phyloP scores from a whole-genome alignment of 1,140 invertebrate genomes.

The Adoxophyes honmai region DNA sequence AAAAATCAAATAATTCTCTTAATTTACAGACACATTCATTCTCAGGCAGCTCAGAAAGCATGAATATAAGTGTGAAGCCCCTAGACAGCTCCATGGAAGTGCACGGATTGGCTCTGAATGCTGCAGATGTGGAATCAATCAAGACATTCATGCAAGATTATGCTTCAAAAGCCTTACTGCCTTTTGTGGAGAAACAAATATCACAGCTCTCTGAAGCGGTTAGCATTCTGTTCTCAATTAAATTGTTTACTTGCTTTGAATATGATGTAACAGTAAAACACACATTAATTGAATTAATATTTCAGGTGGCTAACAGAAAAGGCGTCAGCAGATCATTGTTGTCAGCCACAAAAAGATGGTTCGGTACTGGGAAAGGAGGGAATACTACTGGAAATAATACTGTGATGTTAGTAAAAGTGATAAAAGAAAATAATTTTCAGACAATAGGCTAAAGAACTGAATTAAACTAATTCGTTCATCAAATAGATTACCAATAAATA shows the following conservation, averaged over 20 bases:
- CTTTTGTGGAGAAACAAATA: constrained; percentile 93
- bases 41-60: constrained; percentile 78
- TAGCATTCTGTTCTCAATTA: constrained; percentile 35
- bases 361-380: constrained; percentile 92
- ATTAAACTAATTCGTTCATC: too few relatives aligned
- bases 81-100: constrained; percentile 76
- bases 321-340: constrained; percentile 94
- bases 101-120: constrained; percentile 87
- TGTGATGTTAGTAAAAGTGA: constrained; percentile 82
- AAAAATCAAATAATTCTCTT: constrained; percentile 1
- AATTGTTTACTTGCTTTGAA: background rate
- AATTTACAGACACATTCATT: constrained; percentile 69
- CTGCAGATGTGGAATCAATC: constrained; percentile 90
- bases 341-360: constrained; percentile 96
- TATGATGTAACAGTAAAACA: too few relatives aligned
- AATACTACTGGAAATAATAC: constrained; percentile 84
- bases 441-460: too few relatives aligned
- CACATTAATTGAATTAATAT: constrained; percentile 19
- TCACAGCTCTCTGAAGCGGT: constrained; percentile 89
- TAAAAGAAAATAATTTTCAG: too few relatives aligned
- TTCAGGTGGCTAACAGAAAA: constrained; percentile 88
- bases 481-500: too few relatives aligned
- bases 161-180: constrained; percentile 89
- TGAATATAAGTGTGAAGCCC: constrained; percentile 79
- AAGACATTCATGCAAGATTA: constrained; percentile 93